Percentiles rank a stretch among this genome's conserved stretches.
phyloP scores from a whole-genome alignment of 2,888 invertebrate genomes.

The Ischnura elegans region DNA sequence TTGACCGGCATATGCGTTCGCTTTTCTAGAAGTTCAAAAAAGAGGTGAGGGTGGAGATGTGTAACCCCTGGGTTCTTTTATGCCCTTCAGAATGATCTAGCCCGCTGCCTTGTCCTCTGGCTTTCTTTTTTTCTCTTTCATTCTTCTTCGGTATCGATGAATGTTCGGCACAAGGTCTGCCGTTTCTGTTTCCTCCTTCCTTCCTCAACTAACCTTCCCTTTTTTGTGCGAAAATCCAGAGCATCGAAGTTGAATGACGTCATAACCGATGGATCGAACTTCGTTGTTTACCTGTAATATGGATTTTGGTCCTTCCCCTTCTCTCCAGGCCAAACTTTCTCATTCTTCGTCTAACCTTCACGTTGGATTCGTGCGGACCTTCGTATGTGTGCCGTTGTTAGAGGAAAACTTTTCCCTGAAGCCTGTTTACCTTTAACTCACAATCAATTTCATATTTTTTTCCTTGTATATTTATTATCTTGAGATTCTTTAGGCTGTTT shows the following conservation, averaged over 20 bases:
- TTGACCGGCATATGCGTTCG: not conserved
- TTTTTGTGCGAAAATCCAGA: not conserved
- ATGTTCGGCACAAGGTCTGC: constrained; percentile 36
- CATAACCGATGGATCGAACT: not conserved
- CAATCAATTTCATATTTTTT: no score
- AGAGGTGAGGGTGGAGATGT: not conserved
- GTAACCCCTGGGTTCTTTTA: not conserved
- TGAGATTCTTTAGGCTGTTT: no score
- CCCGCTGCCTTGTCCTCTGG: not conserved
- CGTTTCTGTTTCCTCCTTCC: not conserved
- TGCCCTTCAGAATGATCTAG: not conserved
- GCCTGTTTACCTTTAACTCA: no score
- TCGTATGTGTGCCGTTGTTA: no score
- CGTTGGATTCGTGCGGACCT: no score
- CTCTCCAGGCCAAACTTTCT: not conserved
- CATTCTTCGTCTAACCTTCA: no score
- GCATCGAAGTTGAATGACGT: not conserved
- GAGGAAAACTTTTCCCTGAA: no score
- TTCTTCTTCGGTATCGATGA: not conserved
- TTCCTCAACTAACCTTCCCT: not conserved
- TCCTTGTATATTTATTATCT: no score
- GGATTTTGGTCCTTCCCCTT: not conserved
- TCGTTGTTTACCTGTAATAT: constrained; percentile 5
- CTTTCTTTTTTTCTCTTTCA: not conserved
- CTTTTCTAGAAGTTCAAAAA: not conserved